A percentile compares a stretch with the other conserved stretches of the same genome.
Conservation (phyloP, 2,113 vertebrate species). For the Phaetusa simplex region DNA sequence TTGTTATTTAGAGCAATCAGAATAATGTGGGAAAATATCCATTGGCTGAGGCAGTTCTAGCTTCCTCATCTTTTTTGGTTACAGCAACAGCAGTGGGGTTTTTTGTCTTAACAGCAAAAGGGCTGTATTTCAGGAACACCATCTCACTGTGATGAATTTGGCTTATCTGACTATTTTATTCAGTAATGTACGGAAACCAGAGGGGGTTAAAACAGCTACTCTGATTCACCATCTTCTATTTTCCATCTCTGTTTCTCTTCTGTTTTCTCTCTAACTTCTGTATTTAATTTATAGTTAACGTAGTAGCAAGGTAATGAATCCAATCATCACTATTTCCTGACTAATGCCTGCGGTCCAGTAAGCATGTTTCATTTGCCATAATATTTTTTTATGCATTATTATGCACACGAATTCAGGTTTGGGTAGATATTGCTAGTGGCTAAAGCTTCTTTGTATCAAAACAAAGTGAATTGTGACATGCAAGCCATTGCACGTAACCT, state of each 20-base stretch:
- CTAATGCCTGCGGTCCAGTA: neutral
- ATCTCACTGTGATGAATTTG: neutral
- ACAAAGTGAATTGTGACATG: neutral
- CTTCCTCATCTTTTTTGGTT: neutral
- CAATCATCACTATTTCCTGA: neutral
- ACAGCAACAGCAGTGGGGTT: neutral
- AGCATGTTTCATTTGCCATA: neutral
- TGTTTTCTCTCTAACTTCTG: neutral
- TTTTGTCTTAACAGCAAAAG: neutral
- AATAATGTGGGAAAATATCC: neutral
- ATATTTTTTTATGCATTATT: neutral
- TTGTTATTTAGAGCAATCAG: neutral
- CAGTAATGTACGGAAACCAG: neutral
- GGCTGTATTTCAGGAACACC: neutral
- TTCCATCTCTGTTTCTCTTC: neutral
- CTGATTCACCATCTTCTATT: neutral
- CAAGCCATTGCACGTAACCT: neutral
- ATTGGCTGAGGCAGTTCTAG: neutral
- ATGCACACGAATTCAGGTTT: neutral
- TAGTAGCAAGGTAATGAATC: neutral
- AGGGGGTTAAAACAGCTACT: neutral
- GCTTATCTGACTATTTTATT: neutral
- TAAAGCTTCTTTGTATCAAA: neutral
- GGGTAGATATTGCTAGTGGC: neutral
- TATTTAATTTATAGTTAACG: neutral